Evolutionary conservation across 2,888 invertebrate genomes (phyloP).

Genomic region (Dynastes tityus): DNA sequence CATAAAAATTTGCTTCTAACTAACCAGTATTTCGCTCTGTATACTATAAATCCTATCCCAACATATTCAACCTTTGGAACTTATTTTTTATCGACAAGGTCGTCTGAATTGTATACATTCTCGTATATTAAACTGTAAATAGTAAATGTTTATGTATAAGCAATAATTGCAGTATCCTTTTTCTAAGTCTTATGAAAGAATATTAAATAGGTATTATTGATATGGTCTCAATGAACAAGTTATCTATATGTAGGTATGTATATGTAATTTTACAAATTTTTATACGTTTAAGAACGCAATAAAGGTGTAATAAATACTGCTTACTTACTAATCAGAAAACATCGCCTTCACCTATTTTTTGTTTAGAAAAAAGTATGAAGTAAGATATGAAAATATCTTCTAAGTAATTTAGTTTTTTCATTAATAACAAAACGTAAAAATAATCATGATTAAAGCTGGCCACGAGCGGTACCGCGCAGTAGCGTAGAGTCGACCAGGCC

Average conservation of each 20-base stretch:
- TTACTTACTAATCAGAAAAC: too few species aligned
- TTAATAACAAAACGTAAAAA: too few species aligned
- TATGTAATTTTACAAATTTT: too few species aligned
- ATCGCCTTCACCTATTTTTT: too few species aligned
- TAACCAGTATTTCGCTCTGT: neutral
- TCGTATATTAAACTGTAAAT: slow-evolving; percentile 8
- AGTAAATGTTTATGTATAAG: neutral
- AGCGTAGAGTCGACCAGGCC: too few species aligned
- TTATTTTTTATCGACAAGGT: slow-evolving; percentile 31
- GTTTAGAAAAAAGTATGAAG: too few species aligned
- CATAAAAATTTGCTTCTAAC: neutral
- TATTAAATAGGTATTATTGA: neutral
- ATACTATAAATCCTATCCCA: slow-evolving; percentile 10
- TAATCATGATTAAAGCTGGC: too few species aligned
- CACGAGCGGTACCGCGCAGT: too few species aligned
- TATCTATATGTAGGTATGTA: neutral
- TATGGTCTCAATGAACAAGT: slow-evolving; percentile 8
- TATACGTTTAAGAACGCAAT: too few species aligned
- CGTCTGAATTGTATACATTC: slow-evolving; percentile 22
- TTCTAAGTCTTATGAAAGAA: slow-evolving; percentile 4
- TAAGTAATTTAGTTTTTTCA: too few species aligned
- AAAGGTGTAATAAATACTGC: too few species aligned
- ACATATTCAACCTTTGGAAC: slow-evolving; percentile 26
- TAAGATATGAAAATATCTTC: too few species aligned
- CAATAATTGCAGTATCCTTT: slow-evolving; percentile 10